phyloP scores from a whole-genome alignment of 1,140 invertebrate species.

The Zophobas atratus region DNA sequence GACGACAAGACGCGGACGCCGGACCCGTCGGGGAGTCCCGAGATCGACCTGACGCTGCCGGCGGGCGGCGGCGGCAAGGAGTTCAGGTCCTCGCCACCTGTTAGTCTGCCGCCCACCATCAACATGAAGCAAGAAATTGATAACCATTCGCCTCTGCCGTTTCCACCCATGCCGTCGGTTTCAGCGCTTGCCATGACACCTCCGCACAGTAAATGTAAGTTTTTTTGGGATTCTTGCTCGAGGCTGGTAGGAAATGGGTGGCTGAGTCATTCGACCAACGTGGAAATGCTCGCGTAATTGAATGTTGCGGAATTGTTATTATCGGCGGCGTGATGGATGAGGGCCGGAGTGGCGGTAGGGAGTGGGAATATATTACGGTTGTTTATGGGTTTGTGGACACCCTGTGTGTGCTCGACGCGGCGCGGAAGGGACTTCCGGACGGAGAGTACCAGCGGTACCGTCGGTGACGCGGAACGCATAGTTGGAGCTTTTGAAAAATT shows the following conservation, averaged over 20 bases:
- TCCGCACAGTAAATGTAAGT: constrained; percentile 80
- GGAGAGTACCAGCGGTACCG: too few species aligned
- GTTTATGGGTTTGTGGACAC: constrained; percentile 18
- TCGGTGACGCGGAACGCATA: too few species aligned
- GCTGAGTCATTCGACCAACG: constrained; percentile 20
- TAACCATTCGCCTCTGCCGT: constrained; percentile 75
- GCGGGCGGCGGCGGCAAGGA: constrained; percentile 56
- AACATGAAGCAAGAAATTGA: constrained; percentile 69
- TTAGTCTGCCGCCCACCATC: constrained; percentile 68
- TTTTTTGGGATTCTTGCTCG: constrained; percentile 10
- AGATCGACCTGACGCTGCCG: constrained; percentile 66
- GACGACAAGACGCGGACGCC: constrained; percentile 62
- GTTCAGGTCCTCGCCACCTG: constrained; percentile 70
- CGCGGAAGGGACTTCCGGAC: too few species aligned
- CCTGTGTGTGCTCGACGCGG: constrained; percentile 3
- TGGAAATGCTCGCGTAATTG: constrained; percentile 19
- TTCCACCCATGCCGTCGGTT: constrained; percentile 79
- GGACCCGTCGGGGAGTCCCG: constrained; percentile 67
- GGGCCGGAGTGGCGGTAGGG: neutral
- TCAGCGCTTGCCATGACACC: constrained; percentile 83
- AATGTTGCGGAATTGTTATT: constrained; percentile 34
- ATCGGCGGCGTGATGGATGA: constrained; percentile 13
- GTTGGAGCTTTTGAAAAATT: too few species aligned
- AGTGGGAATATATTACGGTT: neutral
- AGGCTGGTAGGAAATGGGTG: constrained; percentile 5